phyloP scores from a whole-genome alignment of 2,113 vertebrate genomes.

The Catharus fuscescens region DNA sequence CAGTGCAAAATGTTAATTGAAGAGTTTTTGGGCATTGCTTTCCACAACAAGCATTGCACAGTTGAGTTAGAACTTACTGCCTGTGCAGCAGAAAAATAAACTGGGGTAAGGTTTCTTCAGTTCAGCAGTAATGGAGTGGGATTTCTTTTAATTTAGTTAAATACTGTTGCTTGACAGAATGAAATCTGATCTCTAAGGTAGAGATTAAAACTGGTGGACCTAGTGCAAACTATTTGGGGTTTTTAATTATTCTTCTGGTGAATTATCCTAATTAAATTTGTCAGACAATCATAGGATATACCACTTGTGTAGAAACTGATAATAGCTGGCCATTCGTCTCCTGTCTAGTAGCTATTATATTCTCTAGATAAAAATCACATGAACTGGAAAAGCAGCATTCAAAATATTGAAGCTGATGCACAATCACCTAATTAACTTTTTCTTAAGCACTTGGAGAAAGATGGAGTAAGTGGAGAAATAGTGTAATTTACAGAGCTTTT shows the following conservation, averaged over 20 bases:
- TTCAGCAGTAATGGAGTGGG: conserved; percentile 44
- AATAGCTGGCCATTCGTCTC: neutral
- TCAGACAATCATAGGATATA: conserved; percentile 40
- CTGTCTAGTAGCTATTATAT: neutral
- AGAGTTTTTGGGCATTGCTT: neutral
- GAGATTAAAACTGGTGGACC: conserved; percentile 58
- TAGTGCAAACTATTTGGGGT: conserved; percentile 42
- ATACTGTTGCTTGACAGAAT: conserved; percentile 60
- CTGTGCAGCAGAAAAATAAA: conserved; percentile 42
- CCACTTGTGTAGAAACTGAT: neutral
- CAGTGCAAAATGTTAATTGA: neutral
- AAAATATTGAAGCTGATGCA: neutral
- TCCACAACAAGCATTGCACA: neutral
- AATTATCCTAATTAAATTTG: conserved; percentile 67
- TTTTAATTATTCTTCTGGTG: conserved; percentile 65
- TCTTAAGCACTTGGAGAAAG: neutral
- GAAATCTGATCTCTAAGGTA: conserved; percentile 61
- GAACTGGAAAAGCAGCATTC: neutral
- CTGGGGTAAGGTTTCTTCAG: conserved; percentile 47
- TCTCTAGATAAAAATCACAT: conserved; percentile 20
- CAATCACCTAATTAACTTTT: conserved; percentile 35
- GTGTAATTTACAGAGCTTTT: neutral
- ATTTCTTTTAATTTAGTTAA: conserved; percentile 69
- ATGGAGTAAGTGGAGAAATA: neutral
- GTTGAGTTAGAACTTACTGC: neutral